A percentile compares a stretch with the other conserved stretches of the same genome.
These are phyloP conservation scores for Phrynocephalus guinanensis DNA, from an alignment of 2,797 vertebrate species.

Conservation along the genomic window DNA sequence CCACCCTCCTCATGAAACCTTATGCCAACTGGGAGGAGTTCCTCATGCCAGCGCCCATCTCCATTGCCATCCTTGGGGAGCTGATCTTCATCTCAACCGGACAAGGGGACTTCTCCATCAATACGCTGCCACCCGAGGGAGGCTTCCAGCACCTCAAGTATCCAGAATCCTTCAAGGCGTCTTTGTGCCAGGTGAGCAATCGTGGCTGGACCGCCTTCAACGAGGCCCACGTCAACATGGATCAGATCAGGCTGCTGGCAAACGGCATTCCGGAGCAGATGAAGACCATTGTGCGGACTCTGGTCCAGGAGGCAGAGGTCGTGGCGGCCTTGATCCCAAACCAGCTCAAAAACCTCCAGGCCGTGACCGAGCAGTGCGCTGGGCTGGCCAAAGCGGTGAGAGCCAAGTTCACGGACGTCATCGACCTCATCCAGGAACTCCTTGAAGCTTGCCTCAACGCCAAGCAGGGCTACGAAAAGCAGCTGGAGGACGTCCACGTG, in stretches of 20 bases:
- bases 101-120: slow-evolving; percentile 35
- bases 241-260: slow-evolving; percentile 53
- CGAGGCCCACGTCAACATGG: slow-evolving; percentile 64
- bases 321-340: slow-evolving; percentile 44
- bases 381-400: slow-evolving; percentile 37
- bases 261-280: slow-evolving; percentile 52
- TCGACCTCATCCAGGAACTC: slow-evolving; percentile 57
- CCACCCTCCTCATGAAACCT: slow-evolving; percentile 28
- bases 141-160: slow-evolving; percentile 54
- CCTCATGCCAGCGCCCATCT: slow-evolving; percentile 46
- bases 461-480: slow-evolving; percentile 42
- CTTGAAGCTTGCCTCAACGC: slow-evolving; percentile 51
- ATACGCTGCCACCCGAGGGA: background rate
- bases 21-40: slow-evolving; percentile 49
- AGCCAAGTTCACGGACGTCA: slow-evolving; percentile 47
- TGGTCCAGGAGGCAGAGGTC: slow-evolving; percentile 45
- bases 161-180: slow-evolving; percentile 65
- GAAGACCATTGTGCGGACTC: slow-evolving; percentile 45
- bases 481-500: slow-evolving; percentile 20
- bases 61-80: slow-evolving; percentile 44
- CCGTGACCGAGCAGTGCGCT: slow-evolving; percentile 49
- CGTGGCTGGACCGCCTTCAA: slow-evolving; percentile 64
- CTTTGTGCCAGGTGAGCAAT: slow-evolving; percentile 65
- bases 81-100: slow-evolving; percentile 44
- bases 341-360: slow-evolving; percentile 46